A percentile compares a stretch with the other conserved stretches of the same genome.
phyloP scores from a whole-genome alignment of 2,888 invertebrate species.

The Dasysyrphus albostriatus region DNA sequence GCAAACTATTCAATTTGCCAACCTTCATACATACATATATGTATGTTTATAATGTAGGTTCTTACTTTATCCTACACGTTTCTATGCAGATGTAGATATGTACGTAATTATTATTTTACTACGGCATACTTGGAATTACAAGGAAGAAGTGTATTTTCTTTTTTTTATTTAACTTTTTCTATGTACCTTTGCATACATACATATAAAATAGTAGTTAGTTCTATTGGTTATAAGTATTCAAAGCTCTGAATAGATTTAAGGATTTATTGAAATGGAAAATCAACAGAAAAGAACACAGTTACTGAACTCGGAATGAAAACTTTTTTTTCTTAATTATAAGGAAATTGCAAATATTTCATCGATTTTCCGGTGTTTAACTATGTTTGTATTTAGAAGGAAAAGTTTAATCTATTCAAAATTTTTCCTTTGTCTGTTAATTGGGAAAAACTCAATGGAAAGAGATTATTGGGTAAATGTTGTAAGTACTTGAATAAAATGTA shows the following conservation, averaged over 20 bases:
- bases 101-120: constrained; percentile 10
- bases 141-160: constrained; percentile 9
- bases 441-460: neutral
- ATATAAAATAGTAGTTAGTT: neutral
- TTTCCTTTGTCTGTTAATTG: neutral
- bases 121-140: neutral
- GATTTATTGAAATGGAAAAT: constrained; percentile 67
- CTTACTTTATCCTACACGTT: neutral
- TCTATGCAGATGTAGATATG: neutral
- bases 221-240: constrained; percentile 48
- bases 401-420: constrained; percentile 11
- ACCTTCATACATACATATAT: neutral
- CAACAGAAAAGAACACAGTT: constrained; percentile 37
- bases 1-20: constrained; percentile 30
- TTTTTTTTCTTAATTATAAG: constrained; percentile 2
- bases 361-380: constrained; percentile 31
- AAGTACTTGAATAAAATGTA: neutral
- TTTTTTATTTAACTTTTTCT: neutral
- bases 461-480: neutral
- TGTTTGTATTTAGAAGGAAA: constrained; percentile 1
- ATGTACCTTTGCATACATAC: neutral
- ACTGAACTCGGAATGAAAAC: constrained; percentile 24
- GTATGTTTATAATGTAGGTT: too few species aligned
- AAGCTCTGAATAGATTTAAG: constrained; percentile 46
- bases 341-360: constrained; percentile 40